A percentile compares a stretch with the other conserved stretches of the same genome.
phyloP scores from a whole-genome alignment of 2,113 vertebrate genomes.

The Saccopteryx bilineata region DNA sequence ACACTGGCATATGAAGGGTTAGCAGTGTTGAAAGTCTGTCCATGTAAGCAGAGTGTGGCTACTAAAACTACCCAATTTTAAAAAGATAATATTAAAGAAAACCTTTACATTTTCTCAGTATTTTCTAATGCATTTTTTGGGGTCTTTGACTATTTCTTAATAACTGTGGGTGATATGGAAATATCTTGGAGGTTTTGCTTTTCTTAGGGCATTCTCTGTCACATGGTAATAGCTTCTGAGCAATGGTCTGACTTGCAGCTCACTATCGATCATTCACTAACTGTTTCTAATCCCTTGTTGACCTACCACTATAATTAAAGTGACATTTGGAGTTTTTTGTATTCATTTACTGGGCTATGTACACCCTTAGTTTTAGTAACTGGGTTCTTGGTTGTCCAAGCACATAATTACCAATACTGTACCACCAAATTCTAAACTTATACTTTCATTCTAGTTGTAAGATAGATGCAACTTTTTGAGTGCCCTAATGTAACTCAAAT shows the following conservation, averaged over 20 bases:
- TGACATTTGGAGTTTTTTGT: not conserved
- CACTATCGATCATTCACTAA: not conserved
- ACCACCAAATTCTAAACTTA: constrained; percentile 18
- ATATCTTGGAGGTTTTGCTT: not conserved
- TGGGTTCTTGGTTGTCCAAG: constrained; percentile 8
- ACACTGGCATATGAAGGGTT: not conserved
- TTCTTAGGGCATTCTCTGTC: not conserved
- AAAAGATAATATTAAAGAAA: constrained; percentile 37
- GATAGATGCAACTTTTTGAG: not conserved
- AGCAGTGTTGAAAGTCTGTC: not conserved
- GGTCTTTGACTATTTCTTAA: constrained; percentile 34
- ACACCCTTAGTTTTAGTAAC: not conserved
- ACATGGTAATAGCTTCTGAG: not conserved
- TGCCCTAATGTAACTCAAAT: not conserved
- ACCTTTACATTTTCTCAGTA: not conserved
- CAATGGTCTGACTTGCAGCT: not conserved
- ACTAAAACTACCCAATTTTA: not conserved
- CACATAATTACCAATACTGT: not conserved
- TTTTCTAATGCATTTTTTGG: constrained; percentile 17
- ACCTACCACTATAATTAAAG: not conserved
- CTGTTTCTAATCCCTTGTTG: not conserved
- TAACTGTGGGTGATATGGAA: not conserved
- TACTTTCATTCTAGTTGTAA: constrained; percentile 38
- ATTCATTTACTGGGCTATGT: not conserved
- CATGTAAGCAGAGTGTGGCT: not conserved